Evolutionary conservation across 2,113 vertebrate genomes (phyloP).

Genomic region (Hipposideros armiger): DNA sequence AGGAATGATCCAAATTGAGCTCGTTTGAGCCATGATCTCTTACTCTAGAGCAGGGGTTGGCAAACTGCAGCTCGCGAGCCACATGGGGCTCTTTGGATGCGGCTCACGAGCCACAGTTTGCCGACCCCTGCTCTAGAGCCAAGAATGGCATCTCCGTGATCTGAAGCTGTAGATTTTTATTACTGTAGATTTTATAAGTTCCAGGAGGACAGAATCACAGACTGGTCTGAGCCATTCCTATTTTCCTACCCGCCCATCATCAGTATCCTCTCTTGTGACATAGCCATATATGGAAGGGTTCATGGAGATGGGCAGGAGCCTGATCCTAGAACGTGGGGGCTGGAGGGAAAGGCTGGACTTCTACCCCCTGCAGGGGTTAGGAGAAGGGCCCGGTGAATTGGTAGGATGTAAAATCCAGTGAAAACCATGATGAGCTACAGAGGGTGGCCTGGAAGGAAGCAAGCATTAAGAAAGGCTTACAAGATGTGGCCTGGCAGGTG

Average conservation of each 20-base stretch:
- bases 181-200: not conserved
- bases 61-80: too few relatives aligned
- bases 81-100: too few relatives aligned
- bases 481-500: not conserved
- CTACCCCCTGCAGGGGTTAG: not conserved
- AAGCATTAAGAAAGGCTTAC: not conserved
- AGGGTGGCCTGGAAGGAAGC: not conserved
- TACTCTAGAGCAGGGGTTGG: not conserved
- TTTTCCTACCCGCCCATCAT: not conserved
- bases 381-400: not conserved
- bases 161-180: not conserved
- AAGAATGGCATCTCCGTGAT: not conserved
- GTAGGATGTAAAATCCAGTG: not conserved
- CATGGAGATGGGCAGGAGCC: not conserved
- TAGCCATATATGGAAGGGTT: not conserved
- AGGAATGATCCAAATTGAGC: not conserved
- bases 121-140: not conserved
- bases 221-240: not conserved
- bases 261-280: not conserved
- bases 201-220: not conserved
- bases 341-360: not conserved
- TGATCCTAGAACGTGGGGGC: not conserved
- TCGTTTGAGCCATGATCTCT: not conserved
- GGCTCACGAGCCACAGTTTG: too few relatives aligned
- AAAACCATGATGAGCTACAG: not conserved